Base-by-base conservation (phyloP, 2,888 invertebrate species). In the Diplolepis rosae region DNA sequence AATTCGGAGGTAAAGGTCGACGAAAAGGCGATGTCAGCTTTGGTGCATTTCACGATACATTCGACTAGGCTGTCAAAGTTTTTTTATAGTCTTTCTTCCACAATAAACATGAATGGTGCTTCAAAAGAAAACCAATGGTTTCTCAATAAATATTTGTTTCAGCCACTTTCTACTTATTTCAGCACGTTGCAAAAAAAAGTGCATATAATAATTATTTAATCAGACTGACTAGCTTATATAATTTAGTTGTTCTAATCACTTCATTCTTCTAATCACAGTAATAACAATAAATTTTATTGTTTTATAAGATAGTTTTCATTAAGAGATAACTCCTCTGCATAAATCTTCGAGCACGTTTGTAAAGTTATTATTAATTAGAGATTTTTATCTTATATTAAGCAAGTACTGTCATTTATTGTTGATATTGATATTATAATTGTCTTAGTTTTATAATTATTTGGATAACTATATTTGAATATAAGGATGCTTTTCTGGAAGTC, bases 11-110 rank as follows among this genome's bases (percentile, higher is more conserved):
- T 39, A 61, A 39, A 39, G 61, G 39, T 39, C 27, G 27, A 61
- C 61, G n/a, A 39, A 61, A 39, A 39, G 27, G 27, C 35, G n/a
- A 61, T 61, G 61, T 39, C 61, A 61, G 61, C 24, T 39, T 39
- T 61, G 22, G 24, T 42, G 39, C 61, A 61, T 61, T 39, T 61
- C 61, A 39, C 61, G 39, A 61, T 61, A n/a, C 61, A 27, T 61
- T 24, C 61, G 39, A 24, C 61, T 61, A 39, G 39, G 4, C 39
- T 39, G 61, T 61, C 61, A 61, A 27, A 22, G n/a, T 42, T 22
- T 48, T 61, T 61, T 39, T 22, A n/a, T 22, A 35, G 22, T 22
- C 35, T 18, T 56, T 56, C 13, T 35, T 42, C 15, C 56, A 54
- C 32, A 32, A 30, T 28, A 52, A 32, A 54, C 15, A 30, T 30